Percentiles rank a stretch among this genome's conserved stretches.
phyloP scores from a whole-genome alignment of 2,888 invertebrate genomes.

The Plemyria rubiginata region DNA sequence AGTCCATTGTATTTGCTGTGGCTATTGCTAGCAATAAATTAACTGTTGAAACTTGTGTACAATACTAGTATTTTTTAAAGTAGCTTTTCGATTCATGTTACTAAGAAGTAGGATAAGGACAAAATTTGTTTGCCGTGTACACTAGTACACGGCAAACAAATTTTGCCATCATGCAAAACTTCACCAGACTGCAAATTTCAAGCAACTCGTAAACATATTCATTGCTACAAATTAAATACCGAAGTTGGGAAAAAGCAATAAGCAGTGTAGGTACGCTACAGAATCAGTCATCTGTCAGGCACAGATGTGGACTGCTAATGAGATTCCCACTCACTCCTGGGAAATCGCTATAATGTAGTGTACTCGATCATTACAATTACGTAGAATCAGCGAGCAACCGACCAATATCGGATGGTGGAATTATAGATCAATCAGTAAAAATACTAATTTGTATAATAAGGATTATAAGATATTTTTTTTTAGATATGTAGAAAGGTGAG shows the following conservation, averaged over 20 bases:
- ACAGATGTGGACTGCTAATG: slow-evolving; percentile 73
- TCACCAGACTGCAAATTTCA: not conserved
- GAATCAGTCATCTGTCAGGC: slow-evolving; percentile 69
- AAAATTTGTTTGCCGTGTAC: no score
- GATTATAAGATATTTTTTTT: no score
- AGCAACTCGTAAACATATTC: not conserved
- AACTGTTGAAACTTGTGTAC: no score
- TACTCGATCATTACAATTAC: slow-evolving; percentile 44
- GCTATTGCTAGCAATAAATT: no score
- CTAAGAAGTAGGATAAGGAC: no score
- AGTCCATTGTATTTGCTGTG: no score
- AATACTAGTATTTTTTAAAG: no score
- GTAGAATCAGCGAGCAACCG: slow-evolving; percentile 12
- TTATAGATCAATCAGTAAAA: slow-evolving; percentile 8
- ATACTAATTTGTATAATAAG: not conserved
- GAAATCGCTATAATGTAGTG: slow-evolving; percentile 75
- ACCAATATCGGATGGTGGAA: not conserved
- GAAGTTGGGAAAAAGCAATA: slow-evolving; percentile 50
- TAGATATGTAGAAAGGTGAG: no score
- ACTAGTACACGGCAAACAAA: no score
- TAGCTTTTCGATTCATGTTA: no score
- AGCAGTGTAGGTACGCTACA: slow-evolving; percentile 35
- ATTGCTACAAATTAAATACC: slow-evolving; percentile 13
- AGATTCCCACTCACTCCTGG: slow-evolving; percentile 76
- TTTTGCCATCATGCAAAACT: not conserved